phyloP scores from a whole-genome alignment of 2,797 vertebrate species.

The Crenichthys baileyi region DNA sequence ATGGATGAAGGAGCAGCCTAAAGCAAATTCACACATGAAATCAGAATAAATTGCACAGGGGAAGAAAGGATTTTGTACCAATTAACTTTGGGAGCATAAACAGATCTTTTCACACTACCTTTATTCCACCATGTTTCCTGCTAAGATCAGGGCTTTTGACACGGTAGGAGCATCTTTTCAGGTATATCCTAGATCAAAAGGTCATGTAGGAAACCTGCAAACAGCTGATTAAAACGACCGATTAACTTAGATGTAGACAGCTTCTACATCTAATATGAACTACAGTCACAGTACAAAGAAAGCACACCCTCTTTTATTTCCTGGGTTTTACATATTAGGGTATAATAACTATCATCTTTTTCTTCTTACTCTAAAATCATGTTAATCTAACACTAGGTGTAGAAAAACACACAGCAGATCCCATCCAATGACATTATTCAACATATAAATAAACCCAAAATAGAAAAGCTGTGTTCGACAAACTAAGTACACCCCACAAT shows the following conservation, averaged over 20 bases:
- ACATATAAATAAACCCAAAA: too few relatives aligned
- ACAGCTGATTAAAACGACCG: not conserved
- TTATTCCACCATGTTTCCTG: conserved; percentile 1
- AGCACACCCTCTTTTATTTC: too few relatives aligned
- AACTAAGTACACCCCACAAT: too few relatives aligned
- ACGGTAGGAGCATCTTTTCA: not conserved
- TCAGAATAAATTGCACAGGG: conserved; percentile 29
- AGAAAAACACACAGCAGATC: too few relatives aligned
- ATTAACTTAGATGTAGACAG: not conserved
- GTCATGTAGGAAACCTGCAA: not conserved
- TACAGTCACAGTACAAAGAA: too few relatives aligned
- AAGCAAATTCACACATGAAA: conserved; percentile 42
- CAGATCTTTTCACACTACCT: conserved; percentile 30
- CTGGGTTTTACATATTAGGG: too few relatives aligned
- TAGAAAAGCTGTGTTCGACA: too few relatives aligned
- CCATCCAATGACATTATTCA: too few relatives aligned
- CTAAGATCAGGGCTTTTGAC: not conserved
- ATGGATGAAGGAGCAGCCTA: conserved; percentile 34
- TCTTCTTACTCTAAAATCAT: too few relatives aligned
- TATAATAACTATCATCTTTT: too few relatives aligned
- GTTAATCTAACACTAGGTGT: too few relatives aligned
- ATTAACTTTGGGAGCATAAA: conserved; percentile 38
- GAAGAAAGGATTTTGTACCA: conserved; percentile 24
- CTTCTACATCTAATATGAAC: too few relatives aligned
- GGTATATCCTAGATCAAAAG: not conserved